Conservation (phyloP, 2,113 vertebrate species). For the Grammomys dolichurus region DNA sequence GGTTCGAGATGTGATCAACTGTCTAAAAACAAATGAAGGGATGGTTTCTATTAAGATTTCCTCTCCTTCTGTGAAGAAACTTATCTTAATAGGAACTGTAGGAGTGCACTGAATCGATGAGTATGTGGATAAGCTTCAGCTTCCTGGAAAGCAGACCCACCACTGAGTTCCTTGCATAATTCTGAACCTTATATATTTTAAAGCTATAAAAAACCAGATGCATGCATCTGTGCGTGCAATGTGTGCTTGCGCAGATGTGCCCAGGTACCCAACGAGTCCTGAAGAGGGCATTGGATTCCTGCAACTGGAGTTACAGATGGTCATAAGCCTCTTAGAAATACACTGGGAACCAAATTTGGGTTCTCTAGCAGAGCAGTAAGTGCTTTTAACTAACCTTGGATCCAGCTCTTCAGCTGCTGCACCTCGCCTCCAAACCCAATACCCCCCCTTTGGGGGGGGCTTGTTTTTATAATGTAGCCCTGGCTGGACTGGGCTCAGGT, state of each 20-base stretch:
- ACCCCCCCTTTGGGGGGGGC: too few relatives aligned
- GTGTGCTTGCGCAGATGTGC: too few relatives aligned
- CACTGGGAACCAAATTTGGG: not conserved
- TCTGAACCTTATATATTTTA: not conserved
- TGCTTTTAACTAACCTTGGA: not conserved
- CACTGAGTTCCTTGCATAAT: not conserved
- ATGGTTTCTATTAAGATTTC: not conserved
- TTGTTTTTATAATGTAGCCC: too few relatives aligned
- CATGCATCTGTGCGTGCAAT: not conserved
- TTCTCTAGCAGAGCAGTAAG: not conserved
- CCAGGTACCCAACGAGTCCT: not conserved
- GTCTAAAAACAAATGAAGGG: not conserved
- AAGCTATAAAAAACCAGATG: not conserved
- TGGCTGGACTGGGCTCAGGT: not conserved
- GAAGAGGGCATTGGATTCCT: not conserved
- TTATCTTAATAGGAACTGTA: not conserved
- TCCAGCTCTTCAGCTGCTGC: not conserved
- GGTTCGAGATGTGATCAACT: too few relatives aligned
- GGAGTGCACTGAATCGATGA: not conserved
- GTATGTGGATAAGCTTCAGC: not conserved
- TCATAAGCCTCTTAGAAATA: not conserved
- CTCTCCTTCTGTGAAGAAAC: not conserved
- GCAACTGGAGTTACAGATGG: not conserved
- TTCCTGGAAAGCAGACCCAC: not conserved
- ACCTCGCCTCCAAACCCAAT: not conserved